Evolutionary conservation across 2,113 vertebrate species (phyloP).

Genomic region (Lanius ludovicianus): DNA sequence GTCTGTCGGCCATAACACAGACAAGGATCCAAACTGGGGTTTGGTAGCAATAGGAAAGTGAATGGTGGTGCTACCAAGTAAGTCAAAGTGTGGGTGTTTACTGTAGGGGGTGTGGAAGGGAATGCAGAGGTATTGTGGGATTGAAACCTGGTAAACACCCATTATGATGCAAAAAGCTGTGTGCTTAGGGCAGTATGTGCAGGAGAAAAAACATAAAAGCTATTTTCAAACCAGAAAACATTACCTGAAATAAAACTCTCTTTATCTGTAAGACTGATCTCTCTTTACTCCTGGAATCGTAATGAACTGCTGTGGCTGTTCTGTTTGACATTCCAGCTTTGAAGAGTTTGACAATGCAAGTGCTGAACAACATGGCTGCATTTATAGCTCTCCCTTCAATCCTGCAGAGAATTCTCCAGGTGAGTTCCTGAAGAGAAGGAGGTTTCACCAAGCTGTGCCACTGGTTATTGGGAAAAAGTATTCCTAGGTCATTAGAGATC

Average conservation of each 20-base stretch:
- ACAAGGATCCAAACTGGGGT: not conserved
- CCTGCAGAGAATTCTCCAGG: slow-evolving; percentile 94
- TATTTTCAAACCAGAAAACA: not conserved
- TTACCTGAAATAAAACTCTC: not conserved
- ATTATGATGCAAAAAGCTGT: not conserved
- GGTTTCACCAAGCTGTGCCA: not conserved
- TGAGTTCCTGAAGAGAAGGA: slow-evolving; percentile 52
- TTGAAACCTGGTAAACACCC: not conserved
- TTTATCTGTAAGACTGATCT: not conserved
- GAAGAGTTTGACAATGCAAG: slow-evolving; percentile 93
- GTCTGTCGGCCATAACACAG: not conserved
- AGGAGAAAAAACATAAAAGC: not conserved
- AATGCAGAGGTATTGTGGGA: not conserved
- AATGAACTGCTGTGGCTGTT: not conserved
- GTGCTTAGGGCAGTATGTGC: not conserved
- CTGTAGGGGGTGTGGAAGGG: not conserved
- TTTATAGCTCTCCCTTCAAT: slow-evolving; percentile 93
- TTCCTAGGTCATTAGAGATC: not conserved
- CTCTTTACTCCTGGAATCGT: not conserved
- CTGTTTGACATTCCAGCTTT: slow-evolving; percentile 77
- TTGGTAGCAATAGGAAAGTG: not conserved
- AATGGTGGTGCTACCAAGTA: not conserved
- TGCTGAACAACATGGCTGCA: slow-evolving; percentile 93
- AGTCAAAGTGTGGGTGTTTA: not conserved
- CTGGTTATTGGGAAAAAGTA: not conserved